Base-by-base conservation (phyloP, 1,140 invertebrate genomes). In the Drosophila grimshawi region DNA sequence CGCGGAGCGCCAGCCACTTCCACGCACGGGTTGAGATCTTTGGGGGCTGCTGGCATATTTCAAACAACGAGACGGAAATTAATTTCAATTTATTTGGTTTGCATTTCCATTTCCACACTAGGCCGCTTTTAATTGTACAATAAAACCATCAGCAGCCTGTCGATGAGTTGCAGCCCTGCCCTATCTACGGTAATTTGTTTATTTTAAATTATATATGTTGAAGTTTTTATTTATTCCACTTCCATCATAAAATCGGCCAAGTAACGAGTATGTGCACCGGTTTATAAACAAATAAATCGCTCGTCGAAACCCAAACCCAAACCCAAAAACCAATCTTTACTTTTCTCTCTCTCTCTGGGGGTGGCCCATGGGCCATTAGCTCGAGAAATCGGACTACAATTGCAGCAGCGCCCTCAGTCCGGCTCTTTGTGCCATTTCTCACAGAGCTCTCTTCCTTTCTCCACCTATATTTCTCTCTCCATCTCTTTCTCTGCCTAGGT, bases 131-230 rank as follows among this genome's bases (percentile, higher is more conserved):
- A 86, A 86, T 86, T 88, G 77, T 80, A 69, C 80, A 86, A 88
- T 88, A 88, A 88, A 88, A 74, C 60, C 83, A 81, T 88, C 83
- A 89, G 64, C 83, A 61, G 39, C 51, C 53, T 66, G 80, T 71
- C 75, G 65, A 69, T 63, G 41, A 48, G 45, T 10, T 30, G 56
- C n/a, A 8, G 49, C 46, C 27, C 37, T 62, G 35, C 49, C 68
- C 68, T 89, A 82, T 77, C 75, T 64, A 61, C 59, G 55, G 66
- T 83, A 78, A 82, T 88, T 86, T 88, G 83, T 80, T 89, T 88
- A 74, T 89, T 88, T 88, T 78, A 80, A 89, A 83, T 89, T 83
- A 89, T 89, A 89, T 89, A 78, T 80, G 85, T 78, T 88, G 85
- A 88, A 88, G 83, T 88, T 88, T 89, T 88, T 88, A 88, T 88